Conservation (phyloP, 2,113 vertebrate species). For the Protobothrops mucrosquamatus region DNA sequence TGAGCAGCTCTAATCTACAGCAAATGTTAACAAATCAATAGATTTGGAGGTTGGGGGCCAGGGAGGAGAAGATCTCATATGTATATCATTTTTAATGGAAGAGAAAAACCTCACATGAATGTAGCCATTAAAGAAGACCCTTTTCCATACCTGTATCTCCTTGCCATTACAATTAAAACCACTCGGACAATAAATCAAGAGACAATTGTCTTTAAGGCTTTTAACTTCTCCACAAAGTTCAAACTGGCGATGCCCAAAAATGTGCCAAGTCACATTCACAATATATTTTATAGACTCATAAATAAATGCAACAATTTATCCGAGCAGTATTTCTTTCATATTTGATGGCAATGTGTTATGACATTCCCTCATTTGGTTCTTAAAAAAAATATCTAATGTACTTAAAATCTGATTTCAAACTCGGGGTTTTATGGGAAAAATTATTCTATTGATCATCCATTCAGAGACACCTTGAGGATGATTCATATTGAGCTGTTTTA, state of each 20-base stretch:
- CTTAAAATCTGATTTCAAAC: constrained; percentile 84
- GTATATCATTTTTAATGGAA: constrained; percentile 75
- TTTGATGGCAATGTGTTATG: constrained; percentile 78
- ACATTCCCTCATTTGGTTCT: constrained; percentile 68
- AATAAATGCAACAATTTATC: constrained; percentile 82
- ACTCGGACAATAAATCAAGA: constrained; percentile 76
- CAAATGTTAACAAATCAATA: constrained; percentile 75
- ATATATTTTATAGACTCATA: constrained; percentile 80
- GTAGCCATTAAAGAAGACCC: constrained; percentile 70
- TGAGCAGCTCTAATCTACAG: constrained; percentile 63
- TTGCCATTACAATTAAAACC: constrained; percentile 77
- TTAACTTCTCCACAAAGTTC: constrained; percentile 80
- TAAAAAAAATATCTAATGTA: constrained; percentile 74
- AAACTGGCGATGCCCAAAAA: constrained; percentile 76
- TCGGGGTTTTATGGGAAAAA: constrained; percentile 81
- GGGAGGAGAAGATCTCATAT: constrained; percentile 62
- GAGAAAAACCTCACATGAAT: constrained; percentile 48
- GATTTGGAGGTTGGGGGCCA: no score
- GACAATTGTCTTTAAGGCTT: constrained; percentile 74
- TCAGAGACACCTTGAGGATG: constrained; percentile 73
- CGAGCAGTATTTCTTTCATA: constrained; percentile 75
- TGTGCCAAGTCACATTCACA: constrained; percentile 74
- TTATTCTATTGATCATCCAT: constrained; percentile 83
- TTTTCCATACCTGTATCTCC: constrained; percentile 72
- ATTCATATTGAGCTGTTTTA: constrained; percentile 72